Evolutionary conservation across 2,113 vertebrate genomes (phyloP).

Genomic region (Sapajus apella): DNA sequence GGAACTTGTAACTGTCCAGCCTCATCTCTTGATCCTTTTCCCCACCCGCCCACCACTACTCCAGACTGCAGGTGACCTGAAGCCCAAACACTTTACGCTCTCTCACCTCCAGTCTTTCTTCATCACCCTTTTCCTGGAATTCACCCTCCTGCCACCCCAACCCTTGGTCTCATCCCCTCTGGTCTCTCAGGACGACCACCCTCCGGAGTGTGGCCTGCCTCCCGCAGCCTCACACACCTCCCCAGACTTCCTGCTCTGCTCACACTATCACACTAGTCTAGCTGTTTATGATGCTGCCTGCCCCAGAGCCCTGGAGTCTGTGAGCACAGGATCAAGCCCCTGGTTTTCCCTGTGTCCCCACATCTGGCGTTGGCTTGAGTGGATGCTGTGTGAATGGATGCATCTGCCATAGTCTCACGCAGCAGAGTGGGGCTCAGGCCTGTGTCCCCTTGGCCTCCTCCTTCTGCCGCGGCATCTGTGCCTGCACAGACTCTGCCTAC

Average conservation of each 20-base stretch:
- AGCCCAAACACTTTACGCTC: neutral
- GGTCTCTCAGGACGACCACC: neutral
- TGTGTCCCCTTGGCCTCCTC: neutral
- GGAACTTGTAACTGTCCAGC: no score
- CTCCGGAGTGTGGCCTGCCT: neutral
- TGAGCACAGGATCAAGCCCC: neutral
- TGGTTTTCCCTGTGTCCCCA: neutral
- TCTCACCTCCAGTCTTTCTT: neutral
- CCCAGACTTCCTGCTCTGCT: accelerated
- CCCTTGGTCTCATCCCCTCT: neutral
- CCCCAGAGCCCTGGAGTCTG: neutral
- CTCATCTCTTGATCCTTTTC: neutral
- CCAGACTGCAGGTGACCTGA: neutral
- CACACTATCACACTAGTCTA: no score
- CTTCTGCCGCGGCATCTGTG: neutral
- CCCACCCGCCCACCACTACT: accelerated
- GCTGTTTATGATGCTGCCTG: neutral
- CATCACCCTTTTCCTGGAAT: neutral
- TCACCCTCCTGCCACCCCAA: neutral
- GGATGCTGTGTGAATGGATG: neutral
- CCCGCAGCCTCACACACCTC: neutral
- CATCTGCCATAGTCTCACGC: neutral
- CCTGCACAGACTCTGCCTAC: neutral
- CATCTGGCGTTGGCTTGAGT: accelerated
- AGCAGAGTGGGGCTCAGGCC: no score